Evolutionary conservation across 1,140 invertebrate genomes (phyloP), one percentile per base, ranked within the genome.

Genomic region (Drosophila truncata): DNA sequence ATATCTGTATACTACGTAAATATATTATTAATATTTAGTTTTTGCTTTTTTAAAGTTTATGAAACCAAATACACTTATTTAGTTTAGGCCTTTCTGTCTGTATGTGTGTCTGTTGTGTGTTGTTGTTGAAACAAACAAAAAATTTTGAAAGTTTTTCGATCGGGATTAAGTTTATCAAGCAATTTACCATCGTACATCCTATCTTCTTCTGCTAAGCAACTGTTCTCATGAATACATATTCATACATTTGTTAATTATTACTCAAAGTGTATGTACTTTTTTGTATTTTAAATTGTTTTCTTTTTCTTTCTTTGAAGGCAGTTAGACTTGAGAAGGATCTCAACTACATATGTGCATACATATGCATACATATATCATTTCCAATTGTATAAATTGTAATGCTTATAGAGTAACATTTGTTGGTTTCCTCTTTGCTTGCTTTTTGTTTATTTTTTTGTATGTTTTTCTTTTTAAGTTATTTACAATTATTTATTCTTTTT

Each of bases 31-130:
- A 86, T 82, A 86, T 87, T 82, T 79, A 71, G 54, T 67, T 78
- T 52, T 65, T 83, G 69, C 78, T 72, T 75, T 78, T 88, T 90
- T 63, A 80, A 80, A 86, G 80, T 88, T 90, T 57, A 71, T 85
- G 85, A 90, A 90, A 90, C 82, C 86, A 90, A 88, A 87, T 88
- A 88, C 80, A 87, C 77, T 83, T 88, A 58, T 72, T 87, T 82
- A 86, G 80, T 87, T 87, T 82, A 86, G 76, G 83, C 65, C 10
- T 44, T 76, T 52, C 41, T 76, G 50, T 54, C 27, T 62, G 23
- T 62, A 31, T 58, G 23, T 62, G 25, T 58, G 33, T 70, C 52
- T 52, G 23, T 69, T 46, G 42, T 65, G 4, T 44, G 20, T 33
- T 55, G 59, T 55, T 69, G 27, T 47, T 44, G 6, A 50, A 66